Evolutionary conservation across 2,888 invertebrate genomes (phyloP).

Genomic region (Ophion slaviceki): DNA sequence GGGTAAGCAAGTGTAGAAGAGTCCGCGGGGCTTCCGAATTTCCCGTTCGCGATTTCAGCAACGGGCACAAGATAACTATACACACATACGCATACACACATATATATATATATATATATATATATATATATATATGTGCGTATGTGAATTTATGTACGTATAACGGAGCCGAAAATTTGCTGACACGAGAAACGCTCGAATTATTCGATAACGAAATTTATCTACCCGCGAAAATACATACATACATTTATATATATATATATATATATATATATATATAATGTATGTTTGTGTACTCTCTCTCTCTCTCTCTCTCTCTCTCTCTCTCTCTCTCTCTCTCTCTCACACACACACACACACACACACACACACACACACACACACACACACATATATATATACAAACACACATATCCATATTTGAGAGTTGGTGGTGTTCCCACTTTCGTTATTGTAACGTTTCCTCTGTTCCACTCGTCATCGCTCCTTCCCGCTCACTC

Average conservation of each 20-base stretch:
- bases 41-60: constrained; percentile 39
- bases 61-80: background rate
- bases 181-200: constrained; percentile 58
- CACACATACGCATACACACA: no score
- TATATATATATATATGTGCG: no score
- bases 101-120: no score
- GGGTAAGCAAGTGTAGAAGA: constrained; percentile 64
- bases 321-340: no score
- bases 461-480: constrained; percentile 8
- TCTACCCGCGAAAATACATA: constrained; percentile 54
- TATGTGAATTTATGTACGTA: background rate
- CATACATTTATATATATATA: background rate
- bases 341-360: background rate
- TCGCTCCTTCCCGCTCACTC: background rate
- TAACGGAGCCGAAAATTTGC: constrained; percentile 59
- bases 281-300: no score
- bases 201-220: constrained; percentile 67
- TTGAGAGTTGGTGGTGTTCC: background rate
- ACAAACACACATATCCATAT: background rate
- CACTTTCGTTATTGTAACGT: constrained; percentile 54
- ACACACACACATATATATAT: background rate
- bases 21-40: constrained; percentile 32
- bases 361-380: background rate
- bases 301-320: no score
- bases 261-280: background rate